Base-by-base conservation (phyloP, 2,888 invertebrate genomes). In the Cataglyphis altisquamis region DNA sequence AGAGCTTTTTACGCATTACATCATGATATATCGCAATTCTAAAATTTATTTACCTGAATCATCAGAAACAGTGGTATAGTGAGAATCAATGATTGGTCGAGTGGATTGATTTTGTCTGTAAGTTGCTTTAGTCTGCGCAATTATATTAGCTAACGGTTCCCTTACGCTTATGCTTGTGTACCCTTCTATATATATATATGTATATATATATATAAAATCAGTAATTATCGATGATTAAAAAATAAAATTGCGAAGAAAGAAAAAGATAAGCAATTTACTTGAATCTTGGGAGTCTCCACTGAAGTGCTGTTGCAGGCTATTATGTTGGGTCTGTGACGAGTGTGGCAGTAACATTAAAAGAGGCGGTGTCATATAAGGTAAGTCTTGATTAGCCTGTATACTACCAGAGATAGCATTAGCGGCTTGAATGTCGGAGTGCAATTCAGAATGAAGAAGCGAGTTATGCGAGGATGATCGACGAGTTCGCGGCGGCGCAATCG, bases 241-340 rank as follows among this genome's bases (percentile, higher is more conserved):
- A 36, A 39, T 29, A 41, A 3, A 5, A 29, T 57, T n/a, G 10
- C 41, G 9, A 21, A 25, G 41, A 66, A 3, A 12, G 5, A n/a
- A 3, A 39, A 12, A 45, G 52, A 41, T 41, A 29, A 62, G 32
- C 62, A 80, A 96, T 95, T 52, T 95, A 97, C 97, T 98, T 82
- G 98, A 98, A 95, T 98, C 98, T 90, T 98, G 98, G 3, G 98
- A 98, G 94, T 98, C 98, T 0, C 98, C 98, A 93, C 98, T 98
- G 93, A 98, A 98, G 94, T 98, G 97, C 66, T 96, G 96, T 67
- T 95, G 96, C 86, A 89, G 95, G 77, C 85, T 90, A 94, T 94
- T 95, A 25, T 92, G 92, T 64, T 92, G 94, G 73, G 88, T 90
- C 39, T 93, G 94, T 21, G 90, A 93, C 81, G 91, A 92, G 68